These are phyloP conservation scores for Heliconius congener DNA, from an alignment of 1,140 invertebrate genomes.

Conservation along the genomic window DNA sequence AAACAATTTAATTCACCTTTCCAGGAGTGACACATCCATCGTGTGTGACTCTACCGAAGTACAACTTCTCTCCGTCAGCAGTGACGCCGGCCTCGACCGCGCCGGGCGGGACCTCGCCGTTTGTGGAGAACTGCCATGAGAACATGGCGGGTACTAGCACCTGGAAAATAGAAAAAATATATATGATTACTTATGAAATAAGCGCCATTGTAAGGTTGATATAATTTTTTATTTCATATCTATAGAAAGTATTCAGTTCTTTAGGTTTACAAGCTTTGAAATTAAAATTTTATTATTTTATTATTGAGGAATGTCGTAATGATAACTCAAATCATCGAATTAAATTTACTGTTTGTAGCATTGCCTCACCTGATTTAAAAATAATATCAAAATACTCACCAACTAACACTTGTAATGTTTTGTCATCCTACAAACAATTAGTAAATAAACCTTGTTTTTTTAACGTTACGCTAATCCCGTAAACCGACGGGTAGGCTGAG, in stretches of 20 bases:
- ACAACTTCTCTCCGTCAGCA: slow-evolving; percentile 84
- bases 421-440: neutral
- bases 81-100: slow-evolving; percentile 84
- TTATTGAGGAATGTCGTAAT: neutral
- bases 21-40: slow-evolving; percentile 84
- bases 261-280: neutral
- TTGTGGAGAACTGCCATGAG: slow-evolving; percentile 83
- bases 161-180: slow-evolving; percentile 62
- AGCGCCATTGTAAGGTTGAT: too few relatives aligned
- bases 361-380: neutral
- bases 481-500: neutral
- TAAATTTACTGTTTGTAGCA: neutral
- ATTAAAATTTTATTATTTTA: too few relatives aligned
- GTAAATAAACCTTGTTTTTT: neutral
- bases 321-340: neutral
- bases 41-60: slow-evolving; percentile 83
- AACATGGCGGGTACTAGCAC: slow-evolving; percentile 84
- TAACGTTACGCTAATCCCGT: neutral
- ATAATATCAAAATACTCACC: neutral
- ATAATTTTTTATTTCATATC: neutral
- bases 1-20: slow-evolving; percentile 74
- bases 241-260: neutral
- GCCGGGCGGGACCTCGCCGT: slow-evolving; percentile 83
- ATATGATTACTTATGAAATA: too few relatives aligned
- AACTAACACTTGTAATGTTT: neutral